Evolutionary conservation across 2,113 vertebrate genomes (phyloP), one percentile per base, ranked within the genome.

Genomic region (Solea senegalensis): DNA sequence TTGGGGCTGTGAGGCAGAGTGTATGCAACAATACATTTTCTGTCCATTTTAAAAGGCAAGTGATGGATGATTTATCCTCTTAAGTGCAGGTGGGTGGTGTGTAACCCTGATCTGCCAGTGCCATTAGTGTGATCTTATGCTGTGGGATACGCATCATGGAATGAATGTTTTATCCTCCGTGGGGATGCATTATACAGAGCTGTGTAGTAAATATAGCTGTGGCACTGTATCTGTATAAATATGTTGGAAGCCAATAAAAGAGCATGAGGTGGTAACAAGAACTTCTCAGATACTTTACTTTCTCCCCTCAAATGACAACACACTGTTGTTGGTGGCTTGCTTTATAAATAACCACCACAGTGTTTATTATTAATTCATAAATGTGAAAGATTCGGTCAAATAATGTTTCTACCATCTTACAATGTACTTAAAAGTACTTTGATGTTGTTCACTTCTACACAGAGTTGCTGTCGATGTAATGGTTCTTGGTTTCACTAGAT

Each of bases 11-110:
- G 72, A 78, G 53, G 72, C 65, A 72, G 55, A 75, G 80, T 74
- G 72, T 87, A 86, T 61, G 76, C 77, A 86, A 81, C 70, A 79
- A 82, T 84, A 82, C 74, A 59, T 83, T 89, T 85, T 91, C 77
- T 81, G 77, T 82, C 76, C 72, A 60, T 88, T 82, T 86, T 74
- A 61, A 76, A 65, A 85, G 72, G 69, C 72, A 85, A 81, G 46
- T 85, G 74, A 89, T 86, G 78, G 85, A 78, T 84, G 80, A 89
- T 84, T 81, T 84, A 82, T 89, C 78, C 74, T 75, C 62, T 72
- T 82, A 81, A 86, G 81, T 73, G 81, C 75, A 86, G 82, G 73
- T 83, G 71, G 81, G 69, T 74, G 72, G 78, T 79, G 44, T 72
- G 83, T 85, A 85, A 87, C 69, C 57, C 61, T 86, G 75, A 83